These are phyloP conservation scores for Nothocercus nigrocapillus DNA, from an alignment of 2,113 vertebrate genomes.

Conservation along the genomic window DNA sequence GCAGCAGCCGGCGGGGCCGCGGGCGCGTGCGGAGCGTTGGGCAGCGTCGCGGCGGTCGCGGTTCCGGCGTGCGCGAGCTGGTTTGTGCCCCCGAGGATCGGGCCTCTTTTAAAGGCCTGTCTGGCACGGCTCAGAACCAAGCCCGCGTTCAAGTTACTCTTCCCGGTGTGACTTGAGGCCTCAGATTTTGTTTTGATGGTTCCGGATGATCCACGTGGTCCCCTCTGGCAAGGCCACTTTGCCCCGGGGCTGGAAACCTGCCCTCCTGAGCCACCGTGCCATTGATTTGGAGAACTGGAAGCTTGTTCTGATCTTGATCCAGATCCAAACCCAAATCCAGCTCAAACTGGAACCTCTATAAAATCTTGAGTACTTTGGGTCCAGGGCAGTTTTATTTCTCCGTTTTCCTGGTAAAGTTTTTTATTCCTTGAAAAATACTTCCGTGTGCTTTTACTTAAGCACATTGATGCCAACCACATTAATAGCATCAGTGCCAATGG, in stretches of 20 bases:
- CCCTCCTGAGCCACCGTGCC: not conserved
- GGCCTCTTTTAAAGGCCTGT: not conserved
- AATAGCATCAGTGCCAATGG: not conserved
- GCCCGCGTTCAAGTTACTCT: accelerated
- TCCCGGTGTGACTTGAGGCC: accelerated
- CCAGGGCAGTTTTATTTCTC: not conserved
- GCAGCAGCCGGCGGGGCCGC: too few species aligned
- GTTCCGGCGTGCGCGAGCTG: not conserved
- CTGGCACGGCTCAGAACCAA: not conserved
- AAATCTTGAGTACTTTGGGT: not conserved
- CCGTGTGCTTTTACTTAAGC: not conserved
- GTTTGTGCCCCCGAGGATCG: accelerated
- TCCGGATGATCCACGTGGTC: not conserved
- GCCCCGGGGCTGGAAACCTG: not conserved
- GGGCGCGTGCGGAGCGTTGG: too few species aligned
- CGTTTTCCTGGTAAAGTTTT: not conserved
- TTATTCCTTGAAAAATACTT: conserved; percentile 10
- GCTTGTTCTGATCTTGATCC: not conserved
- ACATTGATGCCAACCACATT: not conserved
- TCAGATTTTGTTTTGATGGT: not conserved
- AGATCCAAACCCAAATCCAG: not conserved
- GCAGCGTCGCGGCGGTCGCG: too few species aligned
- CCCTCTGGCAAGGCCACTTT: not conserved
- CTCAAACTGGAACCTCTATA: not conserved
- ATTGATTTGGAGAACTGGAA: not conserved